phyloP scores from a whole-genome alignment of 2,797 vertebrate species.

The Takifugu ocellatus region DNA sequence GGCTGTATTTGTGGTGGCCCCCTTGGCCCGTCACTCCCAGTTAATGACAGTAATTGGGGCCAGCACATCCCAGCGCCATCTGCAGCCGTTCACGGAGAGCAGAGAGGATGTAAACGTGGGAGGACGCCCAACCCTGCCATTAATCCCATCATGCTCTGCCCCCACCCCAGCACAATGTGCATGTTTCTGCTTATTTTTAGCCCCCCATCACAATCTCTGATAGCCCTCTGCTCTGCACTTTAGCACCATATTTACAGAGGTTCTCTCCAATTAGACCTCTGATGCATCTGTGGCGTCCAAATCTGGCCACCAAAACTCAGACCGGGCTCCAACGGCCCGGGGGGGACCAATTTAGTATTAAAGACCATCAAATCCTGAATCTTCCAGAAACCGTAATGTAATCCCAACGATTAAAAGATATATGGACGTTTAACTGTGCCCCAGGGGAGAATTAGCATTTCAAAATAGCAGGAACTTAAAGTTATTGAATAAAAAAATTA shows the following conservation, averaged over 20 bases:
- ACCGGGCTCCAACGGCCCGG: background rate
- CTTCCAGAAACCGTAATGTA: background rate
- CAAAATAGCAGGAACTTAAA: no score
- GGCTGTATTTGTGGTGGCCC: slow-evolving; percentile 40
- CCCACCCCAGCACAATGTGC: slow-evolving; percentile 14
- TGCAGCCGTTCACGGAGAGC: slow-evolving; percentile 41
- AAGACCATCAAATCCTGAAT: slow-evolving; percentile 4
- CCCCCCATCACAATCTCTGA: slow-evolving; percentile 4
- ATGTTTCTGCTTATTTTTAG: slow-evolving; percentile 1
- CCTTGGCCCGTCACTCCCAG: slow-evolving; percentile 44
- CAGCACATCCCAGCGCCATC: slow-evolving; percentile 44
- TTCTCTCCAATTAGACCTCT: no score
- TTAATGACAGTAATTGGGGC: slow-evolving; percentile 67
- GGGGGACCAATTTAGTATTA: no score
- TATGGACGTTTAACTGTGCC: no score
- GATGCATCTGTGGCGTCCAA: background rate
- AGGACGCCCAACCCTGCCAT: slow-evolving; percentile 41
- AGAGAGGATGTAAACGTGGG: slow-evolving; percentile 35
- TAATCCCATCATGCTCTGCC: slow-evolving; percentile 41
- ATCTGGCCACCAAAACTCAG: slow-evolving; percentile 6
- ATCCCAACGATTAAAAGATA: no score
- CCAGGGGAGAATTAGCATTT: no score
- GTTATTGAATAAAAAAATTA: no score
- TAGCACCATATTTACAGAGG: no score
- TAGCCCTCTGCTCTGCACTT: background rate